phyloP scores from a whole-genome alignment of 2,113 vertebrate species.

The Myocastor coypus region DNA sequence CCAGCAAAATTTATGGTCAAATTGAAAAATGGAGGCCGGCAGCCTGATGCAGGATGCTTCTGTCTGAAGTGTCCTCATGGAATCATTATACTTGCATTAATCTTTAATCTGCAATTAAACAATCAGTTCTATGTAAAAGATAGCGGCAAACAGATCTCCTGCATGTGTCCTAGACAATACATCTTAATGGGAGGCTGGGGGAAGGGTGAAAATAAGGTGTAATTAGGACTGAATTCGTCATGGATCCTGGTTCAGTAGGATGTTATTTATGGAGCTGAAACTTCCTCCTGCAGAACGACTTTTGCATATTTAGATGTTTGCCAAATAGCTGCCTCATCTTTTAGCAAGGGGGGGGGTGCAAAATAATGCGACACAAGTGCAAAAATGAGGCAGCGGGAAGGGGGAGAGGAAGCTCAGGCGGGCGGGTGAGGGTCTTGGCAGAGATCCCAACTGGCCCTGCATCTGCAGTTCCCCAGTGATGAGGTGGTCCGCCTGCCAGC shows the following conservation, averaged over 20 bases:
- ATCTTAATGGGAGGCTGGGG: constrained; percentile 85
- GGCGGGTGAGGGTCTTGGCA: constrained; percentile 83
- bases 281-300: constrained; percentile 69
- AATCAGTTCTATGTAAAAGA: constrained; percentile 92
- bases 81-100: constrained; percentile 92
- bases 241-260: constrained; percentile 81
- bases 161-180: constrained; percentile 85
- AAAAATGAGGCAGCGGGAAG: constrained; percentile 67
- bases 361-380: constrained; percentile 52
- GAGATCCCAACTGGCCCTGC: constrained; percentile 86
- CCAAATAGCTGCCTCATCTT: constrained; percentile 63
- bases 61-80: constrained; percentile 89
- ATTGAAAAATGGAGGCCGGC: constrained; percentile 93
- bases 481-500: constrained; percentile 84
- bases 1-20: constrained; percentile 92
- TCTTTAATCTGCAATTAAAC: constrained; percentile 95
- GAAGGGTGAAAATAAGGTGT: constrained; percentile 77
- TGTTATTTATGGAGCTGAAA: constrained; percentile 83
- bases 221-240: constrained; percentile 87
- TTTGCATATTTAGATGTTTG: constrained; percentile 68
- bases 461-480: constrained; percentile 89
- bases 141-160: constrained; percentile 88
- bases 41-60: constrained; percentile 89
- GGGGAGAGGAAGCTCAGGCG: constrained; percentile 79
- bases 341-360: neutral